These are phyloP conservation scores for Microchrysa polita DNA, from an alignment of 2,888 invertebrate species.

Conservation along the genomic window DNA sequence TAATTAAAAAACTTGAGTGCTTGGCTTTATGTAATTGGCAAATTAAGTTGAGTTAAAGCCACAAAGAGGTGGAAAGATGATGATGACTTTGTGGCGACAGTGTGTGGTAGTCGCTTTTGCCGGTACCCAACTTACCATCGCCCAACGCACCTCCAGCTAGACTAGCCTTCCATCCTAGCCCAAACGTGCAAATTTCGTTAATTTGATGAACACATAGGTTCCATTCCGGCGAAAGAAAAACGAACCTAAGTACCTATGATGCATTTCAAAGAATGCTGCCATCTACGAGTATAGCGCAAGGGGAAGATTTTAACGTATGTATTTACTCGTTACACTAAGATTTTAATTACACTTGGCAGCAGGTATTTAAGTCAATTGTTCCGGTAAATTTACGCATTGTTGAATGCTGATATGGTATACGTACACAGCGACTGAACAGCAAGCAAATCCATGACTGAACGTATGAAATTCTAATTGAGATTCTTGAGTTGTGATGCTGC, in stretches of 20 bases:
- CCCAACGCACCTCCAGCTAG: too few relatives aligned
- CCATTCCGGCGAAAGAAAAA: not conserved
- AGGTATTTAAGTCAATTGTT: conserved; percentile 20
- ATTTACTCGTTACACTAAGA: not conserved
- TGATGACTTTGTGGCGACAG: not conserved
- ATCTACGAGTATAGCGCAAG: not conserved
- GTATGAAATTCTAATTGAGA: conserved; percentile 25
- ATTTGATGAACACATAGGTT: conserved; percentile 24
- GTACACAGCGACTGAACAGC: too few relatives aligned
- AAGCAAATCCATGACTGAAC: not conserved
- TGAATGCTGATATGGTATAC: conserved; percentile 4
- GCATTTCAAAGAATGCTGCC: not conserved
- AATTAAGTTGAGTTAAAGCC: conserved; percentile 30
- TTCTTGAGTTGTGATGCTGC: not conserved
- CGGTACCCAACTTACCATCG: not conserved
- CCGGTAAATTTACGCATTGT: conserved; percentile 37
- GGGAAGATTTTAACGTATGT: not conserved
- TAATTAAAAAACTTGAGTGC: conserved; percentile 40
- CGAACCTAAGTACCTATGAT: too few relatives aligned
- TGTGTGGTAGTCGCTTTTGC: not conserved
- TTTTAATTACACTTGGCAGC: conserved; percentile 30
- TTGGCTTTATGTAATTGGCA: conserved; percentile 37
- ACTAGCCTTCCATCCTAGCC: too few relatives aligned
- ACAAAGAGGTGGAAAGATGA: not conserved
- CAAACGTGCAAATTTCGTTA: conserved; percentile 19